Percentiles rank a stretch among this genome's conserved stretches.
Conservation (phyloP, 2,797 vertebrate species). For the Hoplostethus mediterraneus region DNA sequence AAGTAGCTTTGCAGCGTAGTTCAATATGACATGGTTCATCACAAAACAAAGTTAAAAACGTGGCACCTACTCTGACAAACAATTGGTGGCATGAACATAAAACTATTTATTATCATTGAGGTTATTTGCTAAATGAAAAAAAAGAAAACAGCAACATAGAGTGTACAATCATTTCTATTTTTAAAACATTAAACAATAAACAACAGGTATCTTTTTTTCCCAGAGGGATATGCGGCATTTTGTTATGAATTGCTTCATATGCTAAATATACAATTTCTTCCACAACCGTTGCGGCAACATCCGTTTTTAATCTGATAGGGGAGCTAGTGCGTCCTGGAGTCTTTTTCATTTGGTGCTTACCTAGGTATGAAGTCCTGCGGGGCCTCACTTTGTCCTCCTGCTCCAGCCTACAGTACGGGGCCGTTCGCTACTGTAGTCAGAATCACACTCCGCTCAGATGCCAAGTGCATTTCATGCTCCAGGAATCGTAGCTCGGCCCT, state of each 20-base stretch:
- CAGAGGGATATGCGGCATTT: no score
- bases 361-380: conserved; percentile 50
- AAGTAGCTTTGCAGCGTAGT: no score
- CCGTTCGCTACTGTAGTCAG: conserved; percentile 53
- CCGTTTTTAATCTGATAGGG: conserved; percentile 23
- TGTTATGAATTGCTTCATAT: not conserved
- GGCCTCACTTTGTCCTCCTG: conserved; percentile 47
- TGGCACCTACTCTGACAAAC: not conserved
- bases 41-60: not conserved
- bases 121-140: no score
- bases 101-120: no score
- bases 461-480: conserved; percentile 63
- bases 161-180: not conserved
- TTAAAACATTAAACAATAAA: no score
- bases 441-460: conserved; percentile 40
- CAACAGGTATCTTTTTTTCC: no score
- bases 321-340: conserved; percentile 1
- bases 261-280: not conserved
- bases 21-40: no score
- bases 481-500: conserved; percentile 46
- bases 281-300: conserved; percentile 20
- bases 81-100: not conserved
- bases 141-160: no score
- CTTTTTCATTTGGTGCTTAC: conserved; percentile 50
- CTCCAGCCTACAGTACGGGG: conserved; percentile 38